Evolutionary conservation across 2,888 invertebrate genomes (phyloP).

Genomic region (Antitype chi): DNA sequence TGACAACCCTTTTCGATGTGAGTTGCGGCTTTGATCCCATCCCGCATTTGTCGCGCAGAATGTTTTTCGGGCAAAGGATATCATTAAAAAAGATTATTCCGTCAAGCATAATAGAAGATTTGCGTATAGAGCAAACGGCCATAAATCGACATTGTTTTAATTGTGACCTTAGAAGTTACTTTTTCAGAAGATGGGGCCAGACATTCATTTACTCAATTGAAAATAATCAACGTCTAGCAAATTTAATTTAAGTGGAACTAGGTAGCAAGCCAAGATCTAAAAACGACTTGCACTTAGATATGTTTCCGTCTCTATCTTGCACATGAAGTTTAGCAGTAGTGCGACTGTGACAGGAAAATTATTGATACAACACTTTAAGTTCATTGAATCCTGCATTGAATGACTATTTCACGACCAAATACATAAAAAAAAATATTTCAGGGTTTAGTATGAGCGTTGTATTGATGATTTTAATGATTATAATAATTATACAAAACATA

Average conservation of each 20-base stretch:
- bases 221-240: constrained; percentile 12
- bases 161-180: neutral
- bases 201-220: constrained; percentile 24
- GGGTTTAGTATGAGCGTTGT: too few species aligned
- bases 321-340: neutral
- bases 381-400: too few species aligned
- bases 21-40: constrained; percentile 31
- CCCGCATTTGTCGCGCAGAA: constrained; percentile 11
- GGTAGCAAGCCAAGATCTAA: neutral
- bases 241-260: constrained; percentile 17
- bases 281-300: neutral
- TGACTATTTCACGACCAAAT: too few species aligned
- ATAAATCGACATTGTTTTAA: constrained; percentile 14
- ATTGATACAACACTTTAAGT: too few species aligned
- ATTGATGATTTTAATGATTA: too few species aligned
- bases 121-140: neutral
- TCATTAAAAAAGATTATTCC: constrained; percentile 31
- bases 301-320: neutral
- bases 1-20: neutral
- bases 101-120: constrained; percentile 2
- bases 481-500: too few species aligned
- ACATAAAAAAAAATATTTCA: too few species aligned
- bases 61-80: constrained; percentile 6
- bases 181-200: constrained; percentile 11
- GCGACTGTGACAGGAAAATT: neutral